Base-by-base conservation (phyloP, 2,888 invertebrate genomes). In the Diachrysia chrysitis region DNA sequence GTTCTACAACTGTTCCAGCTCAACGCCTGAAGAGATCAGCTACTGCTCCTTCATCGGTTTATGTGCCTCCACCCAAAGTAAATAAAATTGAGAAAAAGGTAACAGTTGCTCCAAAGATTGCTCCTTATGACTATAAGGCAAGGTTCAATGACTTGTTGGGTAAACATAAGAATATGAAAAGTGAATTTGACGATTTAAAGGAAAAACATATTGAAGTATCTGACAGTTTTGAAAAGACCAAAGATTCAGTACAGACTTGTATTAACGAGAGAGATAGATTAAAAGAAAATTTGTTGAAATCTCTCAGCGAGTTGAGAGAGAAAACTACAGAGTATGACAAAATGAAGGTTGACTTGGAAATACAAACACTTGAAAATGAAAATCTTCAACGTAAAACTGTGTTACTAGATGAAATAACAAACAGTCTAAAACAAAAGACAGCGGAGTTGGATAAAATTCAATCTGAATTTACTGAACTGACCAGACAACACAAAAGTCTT, bases 61-160 rank as follows among this genome's bases (percentile, higher is more conserved):
- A 82, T 58, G 76, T 87, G 6, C 89, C 92, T 16, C 79, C 85
- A 16, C 71, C 85, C 7, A 95, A 94, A 85, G 76, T 88, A 17
- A 78, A 84, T 7, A 95, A 93, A 86, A 83, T 95, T 6, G 93
- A 93, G 71, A 91, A 88, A 66, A 95, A 95, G 77, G 81, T 84
- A n/a, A 87, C 87, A 57, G 92, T 89, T 21, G 94, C 95, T 3
- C 96, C 96, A 63, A 96, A 96, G 72, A 96, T 96, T 58, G 94
- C 96, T 9, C 94, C 96, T 0, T 97, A 97, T 88, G 97, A 97
- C 83, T 97, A 95, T 74, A 96, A 97, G 87, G 96, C 96, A 32
- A 95, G 97, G 59, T 96, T 96, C 76, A 92, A 95, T 83, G 96
- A 96, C 79, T 91, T 97, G 59, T 86, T 95, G 17, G 96, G 96